Conservation (phyloP, 2,113 vertebrate genomes). For the Rousettus leschenaultii region DNA sequence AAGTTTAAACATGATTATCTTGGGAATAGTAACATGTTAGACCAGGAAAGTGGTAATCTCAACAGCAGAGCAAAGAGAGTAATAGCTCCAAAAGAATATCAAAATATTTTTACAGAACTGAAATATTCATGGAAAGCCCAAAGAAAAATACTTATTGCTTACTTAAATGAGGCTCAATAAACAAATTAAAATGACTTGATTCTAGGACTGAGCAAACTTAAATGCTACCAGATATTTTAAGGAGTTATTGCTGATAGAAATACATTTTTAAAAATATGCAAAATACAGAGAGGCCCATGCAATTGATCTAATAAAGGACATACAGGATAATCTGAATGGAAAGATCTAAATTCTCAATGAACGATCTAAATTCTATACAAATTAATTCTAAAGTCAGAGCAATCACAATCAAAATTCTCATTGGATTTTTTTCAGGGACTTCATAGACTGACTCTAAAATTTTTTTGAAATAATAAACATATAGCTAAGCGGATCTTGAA, state of each 20-base stretch:
- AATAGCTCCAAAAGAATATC: not conserved
- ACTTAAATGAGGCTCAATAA: slow-evolving; percentile 37
- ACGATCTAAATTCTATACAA: not conserved
- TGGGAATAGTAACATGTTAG: not conserved
- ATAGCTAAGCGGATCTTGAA: not conserved
- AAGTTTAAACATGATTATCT: not conserved
- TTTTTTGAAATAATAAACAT: slow-evolving; percentile 16
- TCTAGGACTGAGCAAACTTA: not conserved
- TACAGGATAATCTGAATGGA: not conserved
- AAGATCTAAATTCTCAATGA: not conserved
- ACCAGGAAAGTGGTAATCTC: not conserved
- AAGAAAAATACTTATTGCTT: slow-evolving; percentile 16
- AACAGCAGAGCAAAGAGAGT: not conserved
- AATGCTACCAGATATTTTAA: slow-evolving; percentile 9
- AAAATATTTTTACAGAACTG: slow-evolving; percentile 31
- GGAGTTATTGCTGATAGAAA: not conserved
- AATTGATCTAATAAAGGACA: not conserved
- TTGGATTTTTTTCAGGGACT: not conserved
- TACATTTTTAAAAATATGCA: not conserved
- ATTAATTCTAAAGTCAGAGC: not conserved
- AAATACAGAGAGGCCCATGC: not conserved
- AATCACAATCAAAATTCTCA: not conserved
- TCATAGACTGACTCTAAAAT: not conserved
- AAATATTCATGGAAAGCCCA: slow-evolving; percentile 4
- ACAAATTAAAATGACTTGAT: slow-evolving; percentile 23